Base-by-base conservation (phyloP, 2,888 invertebrate species). In the Lithodes maja region DNA sequence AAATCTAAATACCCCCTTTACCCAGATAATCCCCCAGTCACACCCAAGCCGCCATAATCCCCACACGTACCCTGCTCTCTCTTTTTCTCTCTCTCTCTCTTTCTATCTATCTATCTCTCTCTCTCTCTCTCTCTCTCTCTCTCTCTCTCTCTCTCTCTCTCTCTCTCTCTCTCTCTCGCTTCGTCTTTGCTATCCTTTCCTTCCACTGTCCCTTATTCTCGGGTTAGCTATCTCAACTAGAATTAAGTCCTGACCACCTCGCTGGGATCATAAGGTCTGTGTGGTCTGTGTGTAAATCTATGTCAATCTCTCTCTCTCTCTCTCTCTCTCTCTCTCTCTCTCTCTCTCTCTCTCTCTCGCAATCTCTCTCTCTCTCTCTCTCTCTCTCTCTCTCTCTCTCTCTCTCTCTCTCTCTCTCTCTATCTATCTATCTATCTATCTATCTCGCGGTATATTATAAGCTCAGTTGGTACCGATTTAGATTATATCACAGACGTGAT, bases 301-400 rank as follows among this genome's bases (percentile, higher is more conserved):
- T 55, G 33, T 9, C n/a, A 9, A 3, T 75, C 33, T 33, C n/a
- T n/a, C n/a, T n/a, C n/a, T n/a, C n/a, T n/a, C n/a, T n/a, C n/a
- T n/a, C n/a, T n/a, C n/a, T n/a, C 75, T 75, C 75, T 33, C 75
- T 17, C 49, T 49, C 49, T 75, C 75, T 75, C 33, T 75, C 74
- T 74, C 33, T 2, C 12, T 74, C 3, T 74, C 33, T 33, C 12
- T 74, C 33, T 3, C 12, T 74, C 33, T 33, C 17, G 1, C 17
- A 17, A 1, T 33, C 5, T n/a, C 61, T 61, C 61, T 33, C 17
- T n/a, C 17, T 2, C 7, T 17, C 75, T n/a, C 15, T 75, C 75
- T 75, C 17, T 75, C 17, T n/a, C 2, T 75, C 17, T n/a, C 2
- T 17, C 17, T 75, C 15, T 75, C 17, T 75, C 15, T 75, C 75